Evolutionary conservation across 2,797 vertebrate species (phyloP).

Genomic region (Masticophis lateralis): DNA sequence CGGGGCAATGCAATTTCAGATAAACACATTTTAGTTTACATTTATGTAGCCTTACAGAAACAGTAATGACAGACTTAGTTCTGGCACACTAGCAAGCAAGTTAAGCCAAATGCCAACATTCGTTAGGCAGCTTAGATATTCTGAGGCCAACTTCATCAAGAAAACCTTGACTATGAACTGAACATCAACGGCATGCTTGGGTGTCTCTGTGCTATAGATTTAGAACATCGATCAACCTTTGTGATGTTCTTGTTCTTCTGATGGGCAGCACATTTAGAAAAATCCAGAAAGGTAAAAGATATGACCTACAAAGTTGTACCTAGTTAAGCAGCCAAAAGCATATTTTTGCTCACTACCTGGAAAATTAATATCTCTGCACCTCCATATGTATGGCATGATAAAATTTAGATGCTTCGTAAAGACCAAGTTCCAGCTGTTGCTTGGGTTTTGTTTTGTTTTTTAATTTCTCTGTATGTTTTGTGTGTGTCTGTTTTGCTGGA

Average conservation of each 20-base stretch:
- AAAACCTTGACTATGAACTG: neutral
- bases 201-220: neutral
- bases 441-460: neutral
- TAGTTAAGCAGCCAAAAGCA: neutral
- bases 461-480: neutral
- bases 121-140: neutral
- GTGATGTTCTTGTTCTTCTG: neutral
- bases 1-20: neutral
- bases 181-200: neutral
- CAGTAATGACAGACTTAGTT: slow-evolving; percentile 1
- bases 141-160: neutral
- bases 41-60: neutral
- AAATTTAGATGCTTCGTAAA: neutral
- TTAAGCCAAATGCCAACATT: neutral
- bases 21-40: neutral
- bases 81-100: neutral
- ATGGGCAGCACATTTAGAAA: neutral
- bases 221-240: neutral
- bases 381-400: neutral
- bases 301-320: neutral
- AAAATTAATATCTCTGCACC: neutral
- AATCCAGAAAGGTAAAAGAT: neutral
- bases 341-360: neutral
- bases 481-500: neutral
- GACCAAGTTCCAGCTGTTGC: neutral